These are phyloP conservation scores for Galeopsomyia nigrocyanea DNA, from an alignment of 2,888 invertebrate species.

Conservation along the genomic window DNA sequence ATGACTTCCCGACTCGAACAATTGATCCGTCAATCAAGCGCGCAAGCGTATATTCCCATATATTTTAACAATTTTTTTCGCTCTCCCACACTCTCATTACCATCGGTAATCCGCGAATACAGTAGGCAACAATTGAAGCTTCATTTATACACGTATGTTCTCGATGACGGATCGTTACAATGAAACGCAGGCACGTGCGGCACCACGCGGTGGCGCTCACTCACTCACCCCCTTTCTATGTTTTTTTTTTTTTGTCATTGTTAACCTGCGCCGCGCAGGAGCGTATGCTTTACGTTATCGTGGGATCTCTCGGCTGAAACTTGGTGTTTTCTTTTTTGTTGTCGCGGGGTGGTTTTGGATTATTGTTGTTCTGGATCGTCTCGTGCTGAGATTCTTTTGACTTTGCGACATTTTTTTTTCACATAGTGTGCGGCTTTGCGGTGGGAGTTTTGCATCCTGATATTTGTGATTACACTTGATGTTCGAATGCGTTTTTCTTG, in stretches of 20 bases:
- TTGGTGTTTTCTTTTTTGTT: conserved; percentile 8
- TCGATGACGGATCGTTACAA: conserved; percentile 31
- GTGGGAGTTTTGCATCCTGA: too few species aligned
- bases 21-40: conserved; percentile 45
- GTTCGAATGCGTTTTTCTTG: too few species aligned
- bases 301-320: conserved; percentile 27
- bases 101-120: conserved; percentile 44
- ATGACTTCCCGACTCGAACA: too few species aligned
- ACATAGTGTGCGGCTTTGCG: too few species aligned
- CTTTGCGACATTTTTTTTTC: too few species aligned
- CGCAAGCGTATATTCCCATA: too few species aligned
- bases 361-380: too few species aligned
- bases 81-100: conserved; percentile 45
- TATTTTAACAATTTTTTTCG: conserved; percentile 15
- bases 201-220: background rate
- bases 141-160: conserved; percentile 3
- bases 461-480: too few species aligned
- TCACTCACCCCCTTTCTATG: background rate
- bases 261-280: background rate
- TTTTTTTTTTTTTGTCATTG: conserved; percentile 3
- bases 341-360: conserved; percentile 26
- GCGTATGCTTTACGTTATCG: conserved; percentile 10
- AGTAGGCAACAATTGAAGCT: conserved; percentile 20
- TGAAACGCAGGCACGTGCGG: conserved; percentile 32
- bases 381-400: too few species aligned